phyloP scores from a whole-genome alignment of 1,140 invertebrate species.

The Megalonaias nervosa region DNA sequence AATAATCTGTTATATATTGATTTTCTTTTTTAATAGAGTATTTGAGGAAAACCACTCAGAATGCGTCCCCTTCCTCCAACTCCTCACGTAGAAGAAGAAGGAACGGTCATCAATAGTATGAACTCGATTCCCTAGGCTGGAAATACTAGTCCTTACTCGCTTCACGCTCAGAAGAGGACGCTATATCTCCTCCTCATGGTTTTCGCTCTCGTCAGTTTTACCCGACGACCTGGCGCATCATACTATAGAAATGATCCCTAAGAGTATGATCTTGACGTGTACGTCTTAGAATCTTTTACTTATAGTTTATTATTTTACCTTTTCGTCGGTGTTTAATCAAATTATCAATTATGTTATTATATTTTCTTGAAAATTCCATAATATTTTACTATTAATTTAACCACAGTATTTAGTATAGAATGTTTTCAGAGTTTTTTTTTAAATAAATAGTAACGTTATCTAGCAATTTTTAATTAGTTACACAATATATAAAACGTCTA shows the following conservation, averaged over 20 bases:
- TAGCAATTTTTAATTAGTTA: too few relatives aligned
- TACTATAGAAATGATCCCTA: constrained; percentile 52
- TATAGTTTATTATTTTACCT: too few relatives aligned
- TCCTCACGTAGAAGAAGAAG: constrained; percentile 20
- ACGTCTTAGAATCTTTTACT: neutral
- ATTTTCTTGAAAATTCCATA: too few relatives aligned
- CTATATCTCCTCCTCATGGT: constrained; percentile 31
- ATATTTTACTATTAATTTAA: too few relatives aligned
- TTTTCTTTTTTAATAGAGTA: too few relatives aligned
- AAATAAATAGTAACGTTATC: too few relatives aligned
- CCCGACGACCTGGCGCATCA: constrained; percentile 43
- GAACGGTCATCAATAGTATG: constrained; percentile 31
- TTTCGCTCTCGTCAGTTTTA: constrained; percentile 42
- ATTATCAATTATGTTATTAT: too few relatives aligned
- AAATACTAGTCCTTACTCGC: constrained; percentile 5
- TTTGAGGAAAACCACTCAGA: constrained; percentile 25
- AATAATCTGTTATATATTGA: too few relatives aligned
- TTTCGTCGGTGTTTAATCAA: too few relatives aligned
- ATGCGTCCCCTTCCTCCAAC: constrained; percentile 29
- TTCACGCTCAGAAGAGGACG: constrained; percentile 31
- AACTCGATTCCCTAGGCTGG: neutral
- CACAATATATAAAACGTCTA: too few relatives aligned
- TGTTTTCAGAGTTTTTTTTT: too few relatives aligned
- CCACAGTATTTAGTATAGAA: too few relatives aligned
- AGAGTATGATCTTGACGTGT: constrained; percentile 40